Evolutionary conservation across 1,140 invertebrate genomes (phyloP), one percentile per base, ranked within the genome.

Genomic region (Campoletis sonorensis): DNA sequence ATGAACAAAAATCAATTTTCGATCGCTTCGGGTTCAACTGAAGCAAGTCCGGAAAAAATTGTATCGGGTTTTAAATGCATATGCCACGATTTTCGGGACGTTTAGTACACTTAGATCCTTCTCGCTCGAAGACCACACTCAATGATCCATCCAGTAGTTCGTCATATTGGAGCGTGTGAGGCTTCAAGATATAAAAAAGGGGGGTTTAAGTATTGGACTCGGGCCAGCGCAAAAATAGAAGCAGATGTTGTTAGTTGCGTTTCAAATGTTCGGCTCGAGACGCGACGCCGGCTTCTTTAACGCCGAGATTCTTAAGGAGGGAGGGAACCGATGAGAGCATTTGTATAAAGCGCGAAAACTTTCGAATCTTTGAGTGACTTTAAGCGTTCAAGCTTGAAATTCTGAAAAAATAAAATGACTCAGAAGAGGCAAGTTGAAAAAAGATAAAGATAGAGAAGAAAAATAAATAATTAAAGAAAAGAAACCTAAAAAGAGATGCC

Each of bases 171-270:
- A 70, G 67, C 67, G 26, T 70, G 30, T 70, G 67, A 30, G 26
- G 61, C 61, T 64, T 64, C 23, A 64, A 70, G 67, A 70, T 70
- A 30, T 33, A 33, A 68, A 72, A 64, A 86, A 83, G 82, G 78
- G 85, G 81, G 80, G 86, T 91, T 88, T 90, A 86, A 90, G 87
- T 87, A 89, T 91, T 92, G 91, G 91, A 91, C 87, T 87, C 87
- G 87, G 89, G 91, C 91, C 91, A 92, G 86, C 87, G 90, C 90
- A 91, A 91, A 92, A 92, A 92, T 92, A 92, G 91, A 91, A 92
- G 90, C 91, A 92, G 89, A 92, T 92, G 91, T 91, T 92, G 86
- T 86, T 87, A 86, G 86, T 86, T 88, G 79, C 78, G 58, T 84
- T 84, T 83, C 49, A 45, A 77, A 80, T 37, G 26, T 13, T 70